Evolutionary conservation across 2,113 vertebrate species (phyloP).

Genomic region (Paedocypris sp.): DNA sequence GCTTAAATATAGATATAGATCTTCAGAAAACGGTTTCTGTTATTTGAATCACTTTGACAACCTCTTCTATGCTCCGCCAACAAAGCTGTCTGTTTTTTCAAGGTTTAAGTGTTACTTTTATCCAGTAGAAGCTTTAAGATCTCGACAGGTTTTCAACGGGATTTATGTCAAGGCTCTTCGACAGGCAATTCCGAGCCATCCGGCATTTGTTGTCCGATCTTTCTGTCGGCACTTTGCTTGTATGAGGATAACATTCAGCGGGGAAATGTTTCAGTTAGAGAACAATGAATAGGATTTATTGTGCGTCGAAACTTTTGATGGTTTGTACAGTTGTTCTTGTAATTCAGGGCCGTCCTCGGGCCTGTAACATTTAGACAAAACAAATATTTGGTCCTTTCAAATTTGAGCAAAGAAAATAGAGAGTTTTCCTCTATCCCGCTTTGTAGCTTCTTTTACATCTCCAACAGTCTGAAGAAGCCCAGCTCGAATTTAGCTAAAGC

Average conservation of each 20-base stretch:
- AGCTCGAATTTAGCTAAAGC: neutral
- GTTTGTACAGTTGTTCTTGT: neutral
- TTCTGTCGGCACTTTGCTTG: neutral
- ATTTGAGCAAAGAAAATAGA: neutral
- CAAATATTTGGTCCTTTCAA: too few relatives aligned
- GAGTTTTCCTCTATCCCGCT: neutral
- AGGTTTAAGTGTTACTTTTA: constrained; percentile 14
- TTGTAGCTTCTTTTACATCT: neutral
- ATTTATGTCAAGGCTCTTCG: constrained; percentile 13
- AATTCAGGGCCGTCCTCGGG: too few relatives aligned
- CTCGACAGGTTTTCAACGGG: constrained; percentile 6
- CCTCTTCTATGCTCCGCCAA: neutral
- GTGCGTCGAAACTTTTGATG: neutral
- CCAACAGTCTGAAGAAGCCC: neutral
- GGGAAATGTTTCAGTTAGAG: neutral
- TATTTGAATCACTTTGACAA: neutral
- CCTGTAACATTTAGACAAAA: too few relatives aligned
- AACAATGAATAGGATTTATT: neutral
- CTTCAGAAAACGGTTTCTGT: neutral
- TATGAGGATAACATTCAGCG: neutral
- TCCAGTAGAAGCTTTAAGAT: neutral
- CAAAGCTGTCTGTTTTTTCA: constrained; percentile 3
- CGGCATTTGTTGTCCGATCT: neutral
- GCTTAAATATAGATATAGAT: too few relatives aligned
- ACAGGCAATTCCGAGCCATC: constrained; percentile 6